phyloP scores from a whole-genome alignment of 2,113 vertebrate genomes.

The Xenus cinereus region DNA sequence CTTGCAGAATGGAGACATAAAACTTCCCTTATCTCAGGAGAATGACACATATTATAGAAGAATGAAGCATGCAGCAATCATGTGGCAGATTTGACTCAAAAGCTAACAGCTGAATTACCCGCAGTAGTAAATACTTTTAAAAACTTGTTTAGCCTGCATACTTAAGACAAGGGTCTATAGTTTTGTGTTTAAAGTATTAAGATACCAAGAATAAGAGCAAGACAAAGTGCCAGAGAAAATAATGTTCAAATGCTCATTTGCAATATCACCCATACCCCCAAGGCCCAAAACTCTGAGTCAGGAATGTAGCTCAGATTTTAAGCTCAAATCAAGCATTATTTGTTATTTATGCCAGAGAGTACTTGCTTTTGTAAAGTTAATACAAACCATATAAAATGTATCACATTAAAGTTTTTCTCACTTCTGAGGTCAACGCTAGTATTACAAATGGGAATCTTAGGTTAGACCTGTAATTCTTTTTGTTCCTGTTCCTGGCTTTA shows the following conservation, averaged over 20 bases:
- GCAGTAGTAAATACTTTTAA: neutral
- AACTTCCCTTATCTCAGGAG: neutral
- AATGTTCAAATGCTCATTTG: neutral
- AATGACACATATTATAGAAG: neutral
- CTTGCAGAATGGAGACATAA: neutral
- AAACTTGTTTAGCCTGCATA: neutral
- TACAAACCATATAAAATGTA: rapidly evolving
- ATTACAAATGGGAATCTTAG: neutral
- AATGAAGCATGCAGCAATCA: neutral
- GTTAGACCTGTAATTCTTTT: neutral
- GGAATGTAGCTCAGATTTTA: neutral
- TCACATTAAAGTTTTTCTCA: neutral
- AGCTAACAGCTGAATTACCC: neutral
- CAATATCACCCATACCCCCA: neutral
- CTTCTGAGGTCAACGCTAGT: neutral
- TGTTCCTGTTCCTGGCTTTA: neutral
- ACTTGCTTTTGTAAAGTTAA: neutral
- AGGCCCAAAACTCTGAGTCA: neutral
- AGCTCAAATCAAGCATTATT: neutral
- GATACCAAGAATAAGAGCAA: neutral
- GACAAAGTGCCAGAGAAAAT: neutral
- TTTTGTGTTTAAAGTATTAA: neutral
- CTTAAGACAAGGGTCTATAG: neutral
- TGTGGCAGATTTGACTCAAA: neutral
- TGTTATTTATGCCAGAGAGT: neutral